These are phyloP conservation scores for Onthophagus sagittarius DNA, from an alignment of 2,888 invertebrate genomes.

Conservation along the genomic window DNA sequence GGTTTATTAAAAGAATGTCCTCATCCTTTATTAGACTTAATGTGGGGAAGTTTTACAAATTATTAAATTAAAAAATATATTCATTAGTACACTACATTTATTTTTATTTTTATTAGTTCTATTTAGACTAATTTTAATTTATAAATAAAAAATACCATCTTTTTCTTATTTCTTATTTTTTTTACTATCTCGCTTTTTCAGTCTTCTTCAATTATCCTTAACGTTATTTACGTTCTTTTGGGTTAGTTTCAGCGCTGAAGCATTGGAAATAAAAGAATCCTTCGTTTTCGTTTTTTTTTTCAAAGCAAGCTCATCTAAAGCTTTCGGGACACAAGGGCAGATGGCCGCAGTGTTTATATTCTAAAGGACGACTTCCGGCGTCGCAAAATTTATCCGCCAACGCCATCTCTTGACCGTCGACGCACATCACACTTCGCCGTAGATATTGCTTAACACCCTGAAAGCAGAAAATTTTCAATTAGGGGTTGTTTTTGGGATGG, in stretches of 20 bases:
- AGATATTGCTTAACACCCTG: conserved; percentile 58
- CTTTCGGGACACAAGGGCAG: conserved; percentile 48
- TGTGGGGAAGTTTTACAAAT: conserved; percentile 1
- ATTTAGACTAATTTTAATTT: background rate
- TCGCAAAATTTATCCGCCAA: conserved; percentile 73
- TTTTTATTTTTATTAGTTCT: background rate
- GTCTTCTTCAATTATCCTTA: background rate
- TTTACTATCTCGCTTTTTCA: background rate
- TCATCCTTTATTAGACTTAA: conserved; percentile 1
- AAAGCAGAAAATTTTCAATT: conserved; percentile 22
- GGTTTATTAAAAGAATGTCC: background rate
- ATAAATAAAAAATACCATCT: background rate
- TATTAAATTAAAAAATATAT: background rate
- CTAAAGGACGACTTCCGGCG: conserved; percentile 60
- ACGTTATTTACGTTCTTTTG: background rate
- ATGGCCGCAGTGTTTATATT: conserved; percentile 61
- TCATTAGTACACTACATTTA: background rate
- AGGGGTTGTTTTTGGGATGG: background rate
- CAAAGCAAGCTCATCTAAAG: conserved; percentile 24
- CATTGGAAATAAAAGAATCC: conserved; percentile 8
- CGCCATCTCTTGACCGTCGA: conserved; percentile 72
- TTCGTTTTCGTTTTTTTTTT: background rate
- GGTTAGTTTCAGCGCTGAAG: background rate
- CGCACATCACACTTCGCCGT: conserved; percentile 68
- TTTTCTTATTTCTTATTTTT: background rate